phyloP scores from a whole-genome alignment of 2,888 invertebrate species.

The Siphlonurus alternatus region DNA sequence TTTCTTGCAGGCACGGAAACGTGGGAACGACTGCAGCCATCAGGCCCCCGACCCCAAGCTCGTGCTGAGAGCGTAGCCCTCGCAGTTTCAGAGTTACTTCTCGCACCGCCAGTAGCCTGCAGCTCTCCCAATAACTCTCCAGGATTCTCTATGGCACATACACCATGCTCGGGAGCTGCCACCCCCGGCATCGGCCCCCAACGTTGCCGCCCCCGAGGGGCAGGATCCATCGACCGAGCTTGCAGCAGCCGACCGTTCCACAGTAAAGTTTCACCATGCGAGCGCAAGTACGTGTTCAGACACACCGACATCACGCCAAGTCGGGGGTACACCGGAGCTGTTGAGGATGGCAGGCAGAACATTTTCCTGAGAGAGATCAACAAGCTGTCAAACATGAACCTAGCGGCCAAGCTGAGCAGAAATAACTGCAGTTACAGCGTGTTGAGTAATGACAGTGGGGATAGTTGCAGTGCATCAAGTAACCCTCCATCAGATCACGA shows the following conservation, averaged over 20 bases:
- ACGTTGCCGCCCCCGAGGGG: constrained; percentile 16
- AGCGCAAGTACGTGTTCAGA: constrained; percentile 29
- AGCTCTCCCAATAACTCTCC: background rate
- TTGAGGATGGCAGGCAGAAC: background rate
- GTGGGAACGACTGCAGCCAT: constrained; percentile 53
- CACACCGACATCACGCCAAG: constrained; percentile 11
- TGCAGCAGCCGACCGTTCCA: constrained; percentile 19
- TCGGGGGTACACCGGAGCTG: constrained; percentile 3
- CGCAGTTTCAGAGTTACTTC: constrained; percentile 38
- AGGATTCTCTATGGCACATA: background rate
- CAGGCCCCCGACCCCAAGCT: constrained; percentile 41
- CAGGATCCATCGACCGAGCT: constrained; percentile 17
- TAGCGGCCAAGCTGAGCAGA: constrained; percentile 39
- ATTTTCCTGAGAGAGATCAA: constrained; percentile 45
- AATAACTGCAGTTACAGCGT: constrained; percentile 52
- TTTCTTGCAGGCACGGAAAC: constrained; percentile 45
- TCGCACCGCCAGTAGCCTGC: constrained; percentile 16
- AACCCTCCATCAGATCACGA: constrained; percentile 23
- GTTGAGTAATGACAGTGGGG: constrained; percentile 47
- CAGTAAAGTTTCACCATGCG: constrained; percentile 28
- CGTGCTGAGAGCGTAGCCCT: constrained; percentile 51
- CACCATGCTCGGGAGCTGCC: constrained; percentile 18
- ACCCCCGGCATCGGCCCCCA: constrained; percentile 19
- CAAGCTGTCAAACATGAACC: constrained; percentile 50
- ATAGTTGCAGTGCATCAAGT: constrained; percentile 29